Percentiles rank a stretch among this genome's conserved stretches.
Evolutionary conservation across 1,140 invertebrate genomes (phyloP).

Genomic region (Drosophila repleta): DNA sequence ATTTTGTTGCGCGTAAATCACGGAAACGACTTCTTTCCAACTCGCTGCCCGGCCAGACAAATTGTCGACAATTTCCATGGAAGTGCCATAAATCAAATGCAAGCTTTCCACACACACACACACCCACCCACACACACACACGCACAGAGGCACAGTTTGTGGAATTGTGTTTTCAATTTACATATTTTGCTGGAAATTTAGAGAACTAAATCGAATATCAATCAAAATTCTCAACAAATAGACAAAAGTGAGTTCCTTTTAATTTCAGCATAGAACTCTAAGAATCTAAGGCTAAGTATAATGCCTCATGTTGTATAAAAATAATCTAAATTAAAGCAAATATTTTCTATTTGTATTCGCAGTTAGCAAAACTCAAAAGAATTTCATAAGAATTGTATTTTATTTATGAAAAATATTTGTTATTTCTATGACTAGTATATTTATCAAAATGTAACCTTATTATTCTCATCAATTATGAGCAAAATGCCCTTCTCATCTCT

Average conservation of each 20-base stretch:
- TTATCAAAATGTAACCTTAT: no score
- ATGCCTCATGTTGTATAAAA: neutral
- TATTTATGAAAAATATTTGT: no score
- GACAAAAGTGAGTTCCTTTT: neutral
- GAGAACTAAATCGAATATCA: constrained; percentile 11
- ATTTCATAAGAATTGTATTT: neutral
- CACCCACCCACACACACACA: no score
- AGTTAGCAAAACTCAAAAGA: neutral
- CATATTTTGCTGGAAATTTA: constrained; percentile 36
- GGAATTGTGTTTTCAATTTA: constrained; percentile 51
- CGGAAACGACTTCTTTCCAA: constrained; percentile 71
- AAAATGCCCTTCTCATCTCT: neutral
- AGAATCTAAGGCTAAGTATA: neutral
- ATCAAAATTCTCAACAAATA: constrained; percentile 7
- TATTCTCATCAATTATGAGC: no score
- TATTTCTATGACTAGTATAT: no score
- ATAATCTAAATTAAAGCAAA: no score
- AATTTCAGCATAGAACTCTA: neutral
- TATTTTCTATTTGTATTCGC: no score
- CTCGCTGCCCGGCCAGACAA: constrained; percentile 70
- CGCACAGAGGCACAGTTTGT: constrained; percentile 37
- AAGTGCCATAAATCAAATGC: constrained; percentile 80
- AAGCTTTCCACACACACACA: constrained; percentile 43
- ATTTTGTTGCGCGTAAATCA: constrained; percentile 78
- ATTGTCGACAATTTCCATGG: constrained; percentile 81